phyloP scores from a whole-genome alignment of 1,140 invertebrate species.

The Polyergus mexicanus region DNA sequence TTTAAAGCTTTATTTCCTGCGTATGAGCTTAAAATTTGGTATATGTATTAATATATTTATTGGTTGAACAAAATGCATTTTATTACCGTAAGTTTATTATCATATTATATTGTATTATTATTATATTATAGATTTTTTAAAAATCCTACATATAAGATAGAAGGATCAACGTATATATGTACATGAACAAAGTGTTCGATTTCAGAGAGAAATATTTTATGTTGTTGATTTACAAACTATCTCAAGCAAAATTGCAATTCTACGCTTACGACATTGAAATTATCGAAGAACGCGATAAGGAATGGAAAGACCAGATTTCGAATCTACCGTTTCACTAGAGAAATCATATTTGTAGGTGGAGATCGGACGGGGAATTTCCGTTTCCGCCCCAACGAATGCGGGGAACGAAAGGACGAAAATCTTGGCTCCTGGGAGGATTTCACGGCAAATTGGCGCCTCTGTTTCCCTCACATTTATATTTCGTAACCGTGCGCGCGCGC shows the following conservation, averaged over 20 bases:
- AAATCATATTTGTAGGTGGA: slow-evolving; percentile 23
- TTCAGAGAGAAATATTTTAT: neutral
- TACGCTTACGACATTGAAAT: slow-evolving; percentile 42
- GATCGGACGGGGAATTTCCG: slow-evolving; percentile 33
- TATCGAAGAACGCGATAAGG: slow-evolving; percentile 18
- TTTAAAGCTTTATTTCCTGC: neutral
- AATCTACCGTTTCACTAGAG: slow-evolving; percentile 36
- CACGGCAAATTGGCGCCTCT: slow-evolving; percentile 54
- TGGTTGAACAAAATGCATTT: neutral
- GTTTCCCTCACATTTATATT: slow-evolving; percentile 58
- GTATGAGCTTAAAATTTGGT: neutral
- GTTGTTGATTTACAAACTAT: slow-evolving; percentile 1
- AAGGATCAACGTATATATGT: neutral
- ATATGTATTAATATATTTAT: neutral
- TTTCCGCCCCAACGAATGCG: neutral
- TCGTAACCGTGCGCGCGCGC: slow-evolving; percentile 32
- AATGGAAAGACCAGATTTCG: neutral
- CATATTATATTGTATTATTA: neutral
- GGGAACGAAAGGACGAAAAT: slow-evolving; percentile 1
- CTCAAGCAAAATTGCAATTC: slow-evolving; percentile 13
- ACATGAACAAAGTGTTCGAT: neutral
- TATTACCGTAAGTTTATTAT: neutral
- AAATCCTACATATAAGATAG: neutral
- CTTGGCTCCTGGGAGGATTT: slow-evolving; percentile 33
- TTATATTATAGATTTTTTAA: too few species aligned